Base-by-base conservation (phyloP, 2,888 invertebrate genomes). In the Neoascia interrupta region DNA sequence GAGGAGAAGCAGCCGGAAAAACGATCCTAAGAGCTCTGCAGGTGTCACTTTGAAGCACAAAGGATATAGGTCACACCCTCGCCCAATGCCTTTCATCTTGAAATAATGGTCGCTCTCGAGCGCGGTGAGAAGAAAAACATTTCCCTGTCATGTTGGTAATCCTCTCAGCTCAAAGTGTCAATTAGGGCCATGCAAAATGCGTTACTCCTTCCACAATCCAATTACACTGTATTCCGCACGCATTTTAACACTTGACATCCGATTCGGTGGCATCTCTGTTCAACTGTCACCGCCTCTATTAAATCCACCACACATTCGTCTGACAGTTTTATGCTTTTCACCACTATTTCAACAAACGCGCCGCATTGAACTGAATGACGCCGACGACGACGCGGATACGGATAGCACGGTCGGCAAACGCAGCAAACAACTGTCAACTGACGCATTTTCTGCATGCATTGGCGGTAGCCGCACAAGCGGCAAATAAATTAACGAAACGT, bases 401-500 rank as follows among this genome's bases (percentile, higher is more conserved):
- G n/a, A 19, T 23, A 16, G 31, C 26, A 37, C 51, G 10, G 28
- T 31, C 49, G 54, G 31, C 31, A 31, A n/a, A 10, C 41, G 73
- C 79, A 79, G 56, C 79, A 68, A 49, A 43, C 66, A 66, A 73
- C 61, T 79, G 79, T 79, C 79, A 79, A 73, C 73, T 73, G 79
- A 61, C 76, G 76, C 79, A 79, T 73, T 79, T 72, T 79, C 19
- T 43, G 51, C 10, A 19, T 34, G 34, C 53, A 15, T 19, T 21
- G 31, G 47, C 41, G 19, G 10, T 10, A 26, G 21, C 36, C 64
- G 39, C 19, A 54, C 5, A 26, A 72, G 39, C 36, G 66, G 60
- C 54, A 79, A 73, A 79, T 79, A 79, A 79, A 79, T 79, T 79
- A 79, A 73, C 73, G 79, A 79, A 79, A 79, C 61, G 73, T 79